Percentiles rank a stretch among this genome's conserved stretches.
phyloP scores from a whole-genome alignment of 2,797 vertebrate species.

The Pantherophis vulpinus region DNA sequence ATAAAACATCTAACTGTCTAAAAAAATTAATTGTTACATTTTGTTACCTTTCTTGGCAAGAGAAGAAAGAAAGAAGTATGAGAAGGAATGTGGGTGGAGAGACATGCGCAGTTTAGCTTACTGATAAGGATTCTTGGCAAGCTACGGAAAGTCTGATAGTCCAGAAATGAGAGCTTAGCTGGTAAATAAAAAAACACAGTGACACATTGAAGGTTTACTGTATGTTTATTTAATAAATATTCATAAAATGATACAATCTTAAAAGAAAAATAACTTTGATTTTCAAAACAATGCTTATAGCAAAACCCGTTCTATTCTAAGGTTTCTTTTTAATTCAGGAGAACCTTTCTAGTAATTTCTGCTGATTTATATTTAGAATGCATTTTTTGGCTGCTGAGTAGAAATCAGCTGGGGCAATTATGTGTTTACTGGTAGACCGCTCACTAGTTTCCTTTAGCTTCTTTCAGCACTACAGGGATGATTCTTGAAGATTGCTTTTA shows the following conservation, averaged over 20 bases:
- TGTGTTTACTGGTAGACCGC: background rate
- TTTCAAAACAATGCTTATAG: background rate
- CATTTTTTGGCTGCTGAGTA: background rate
- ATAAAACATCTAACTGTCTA: too few species aligned
- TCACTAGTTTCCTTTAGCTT: background rate
- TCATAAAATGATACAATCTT: conserved; percentile 21
- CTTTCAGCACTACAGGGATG: background rate
- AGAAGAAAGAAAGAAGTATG: too few species aligned
- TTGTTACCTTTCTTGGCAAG: too few species aligned
- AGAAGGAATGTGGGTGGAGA: too few species aligned
- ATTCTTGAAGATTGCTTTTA: background rate
- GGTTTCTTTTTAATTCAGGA: background rate
- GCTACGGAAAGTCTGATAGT: too few species aligned
- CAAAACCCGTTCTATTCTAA: background rate
- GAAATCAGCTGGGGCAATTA: background rate
- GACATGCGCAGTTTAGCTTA: too few species aligned
- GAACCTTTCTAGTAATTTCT: background rate
- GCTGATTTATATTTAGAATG: background rate
- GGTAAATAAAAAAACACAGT: too few species aligned
- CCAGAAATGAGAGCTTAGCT: too few species aligned
- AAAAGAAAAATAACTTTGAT: background rate
- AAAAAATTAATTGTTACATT: too few species aligned
- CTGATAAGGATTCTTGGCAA: too few species aligned
- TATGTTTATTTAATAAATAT: conserved; percentile 38
- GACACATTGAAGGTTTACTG: too few species aligned